Evolutionary conservation across 2,797 vertebrate species (phyloP).

Genomic region (Cichlasoma orientale): DNA sequence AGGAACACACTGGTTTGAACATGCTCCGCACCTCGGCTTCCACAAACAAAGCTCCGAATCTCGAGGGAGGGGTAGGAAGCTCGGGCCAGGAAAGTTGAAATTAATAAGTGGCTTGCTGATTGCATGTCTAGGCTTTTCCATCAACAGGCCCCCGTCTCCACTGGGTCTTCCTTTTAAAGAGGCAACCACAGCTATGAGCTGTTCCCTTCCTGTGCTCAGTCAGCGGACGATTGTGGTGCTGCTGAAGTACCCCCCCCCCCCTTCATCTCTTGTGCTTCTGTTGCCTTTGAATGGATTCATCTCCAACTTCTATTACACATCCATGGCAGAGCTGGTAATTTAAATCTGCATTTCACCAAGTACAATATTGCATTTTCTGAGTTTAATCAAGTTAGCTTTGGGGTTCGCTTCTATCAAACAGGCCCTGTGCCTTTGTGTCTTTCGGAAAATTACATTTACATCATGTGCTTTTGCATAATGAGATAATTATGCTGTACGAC

Average conservation of each 20-base stretch:
- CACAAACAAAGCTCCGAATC: slow-evolving; percentile 54
- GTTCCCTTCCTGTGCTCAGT: slow-evolving; percentile 35
- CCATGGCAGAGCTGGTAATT: not conserved
- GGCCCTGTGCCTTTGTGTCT: not conserved
- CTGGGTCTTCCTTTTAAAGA: slow-evolving; percentile 47
- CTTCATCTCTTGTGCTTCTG: slow-evolving; percentile 12
- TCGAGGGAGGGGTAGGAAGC: slow-evolving; percentile 30
- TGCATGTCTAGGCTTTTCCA: slow-evolving; percentile 73
- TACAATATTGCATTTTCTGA: not conserved
- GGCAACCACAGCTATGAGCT: slow-evolving; percentile 49
- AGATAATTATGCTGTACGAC: not conserved
- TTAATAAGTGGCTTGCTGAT: slow-evolving; percentile 67
- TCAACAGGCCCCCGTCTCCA: slow-evolving; percentile 47
- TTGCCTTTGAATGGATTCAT: slow-evolving; percentile 9
- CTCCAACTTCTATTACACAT: not conserved
- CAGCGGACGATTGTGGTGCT: slow-evolving; percentile 39
- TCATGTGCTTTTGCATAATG: not conserved
- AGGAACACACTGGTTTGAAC: slow-evolving; percentile 65
- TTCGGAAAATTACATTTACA: slow-evolving; percentile 3
- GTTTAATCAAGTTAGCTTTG: not conserved
- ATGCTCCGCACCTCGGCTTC: slow-evolving; percentile 50
- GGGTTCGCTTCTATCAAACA: not conserved
- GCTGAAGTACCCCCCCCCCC: slow-evolving; percentile 14
- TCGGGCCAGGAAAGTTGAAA: slow-evolving; percentile 66
- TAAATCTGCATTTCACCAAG: not conserved